phyloP scores from a whole-genome alignment of 2,888 invertebrate species.

The Drosophila bunnanda region DNA sequence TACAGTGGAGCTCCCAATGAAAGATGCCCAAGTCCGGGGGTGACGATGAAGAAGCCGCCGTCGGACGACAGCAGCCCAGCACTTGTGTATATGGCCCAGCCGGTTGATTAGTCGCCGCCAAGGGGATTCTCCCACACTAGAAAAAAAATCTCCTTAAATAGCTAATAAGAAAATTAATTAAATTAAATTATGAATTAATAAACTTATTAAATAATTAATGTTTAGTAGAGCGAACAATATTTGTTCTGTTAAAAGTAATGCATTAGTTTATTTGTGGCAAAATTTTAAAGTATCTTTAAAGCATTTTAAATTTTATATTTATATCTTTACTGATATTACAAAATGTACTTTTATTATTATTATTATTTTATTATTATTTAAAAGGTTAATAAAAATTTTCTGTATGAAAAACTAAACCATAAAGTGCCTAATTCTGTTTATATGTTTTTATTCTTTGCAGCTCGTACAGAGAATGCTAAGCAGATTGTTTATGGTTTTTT shows the following conservation, averaged over 20 bases:
- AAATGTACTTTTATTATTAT: no score
- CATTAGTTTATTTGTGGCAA: neutral
- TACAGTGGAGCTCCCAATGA: conserved; percentile 32
- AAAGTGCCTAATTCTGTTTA: neutral
- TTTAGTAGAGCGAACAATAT: neutral
- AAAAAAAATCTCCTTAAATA: neutral
- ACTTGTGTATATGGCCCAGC: conserved; percentile 66
- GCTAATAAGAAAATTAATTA: neutral
- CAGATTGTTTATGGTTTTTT: no score
- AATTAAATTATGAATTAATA: neutral
- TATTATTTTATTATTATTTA: no score
- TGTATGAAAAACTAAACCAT: neutral
- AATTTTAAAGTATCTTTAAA: neutral
- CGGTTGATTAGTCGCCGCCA: conserved; percentile 74
- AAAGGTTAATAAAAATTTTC: no score
- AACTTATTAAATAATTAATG: neutral
- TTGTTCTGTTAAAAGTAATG: neutral
- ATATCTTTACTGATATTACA: no score
- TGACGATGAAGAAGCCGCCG: conserved; percentile 47
- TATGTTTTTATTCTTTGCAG: neutral
- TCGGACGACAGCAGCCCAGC: conserved; percentile 54
- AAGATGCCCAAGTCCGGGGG: conserved; percentile 40
- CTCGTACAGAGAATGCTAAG: no score
- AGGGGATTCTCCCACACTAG: conserved; percentile 47
- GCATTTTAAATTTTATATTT: neutral